Evolutionary conservation across 2,797 vertebrate species (phyloP), one percentile per base, ranked within the genome.

Genomic region (Spatula versicolor): DNA sequence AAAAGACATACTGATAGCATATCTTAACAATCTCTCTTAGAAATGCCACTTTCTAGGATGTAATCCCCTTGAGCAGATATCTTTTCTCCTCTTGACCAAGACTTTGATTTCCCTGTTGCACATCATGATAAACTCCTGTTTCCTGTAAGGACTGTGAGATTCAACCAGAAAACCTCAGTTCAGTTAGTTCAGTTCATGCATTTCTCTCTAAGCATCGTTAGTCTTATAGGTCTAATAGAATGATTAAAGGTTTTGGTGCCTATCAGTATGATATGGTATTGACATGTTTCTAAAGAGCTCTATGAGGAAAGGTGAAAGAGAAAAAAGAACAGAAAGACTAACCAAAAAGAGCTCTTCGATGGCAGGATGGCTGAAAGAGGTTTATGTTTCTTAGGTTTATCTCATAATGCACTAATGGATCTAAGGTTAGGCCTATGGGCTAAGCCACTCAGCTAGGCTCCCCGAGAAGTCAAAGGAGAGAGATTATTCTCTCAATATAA

Each of bases 311-410:
- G 25, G 14, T 30, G 59, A 69, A 69, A 64, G 74, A 81, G 33
- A 80, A 91, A 23, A 72, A 83, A 72, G 33, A 82, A 31, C 46
- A 76, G 39, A 68, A 90, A 35, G 15, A 19, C 50, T 41, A 33
- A 9, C 46, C 83, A 33, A 86, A 90, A 22, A 46, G 33, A 77
- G 22, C n/a, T 43, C 13, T 88, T 92, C 75, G 67, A 73, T 68
- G 20, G 30, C 33, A 88, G 66, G 25, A 83, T 58, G 50, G 31
- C 11, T 69, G 50, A n/a, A 79, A 58, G 18, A 15, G 7, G 21
- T 81, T 94, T 90, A 16, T 48, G 31, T 81, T 90, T 87, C 69
- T 72, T 74, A 81, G 37, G 41, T 88, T 90, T 90, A 75, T 88
- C 75, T 88, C 58, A 30, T 62, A 81, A 69, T 28, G 41, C 11